Percentiles rank a stretch among this genome's conserved stretches.
Conservation (phyloP, 2,888 invertebrate species). For the Gari tellinella region DNA sequence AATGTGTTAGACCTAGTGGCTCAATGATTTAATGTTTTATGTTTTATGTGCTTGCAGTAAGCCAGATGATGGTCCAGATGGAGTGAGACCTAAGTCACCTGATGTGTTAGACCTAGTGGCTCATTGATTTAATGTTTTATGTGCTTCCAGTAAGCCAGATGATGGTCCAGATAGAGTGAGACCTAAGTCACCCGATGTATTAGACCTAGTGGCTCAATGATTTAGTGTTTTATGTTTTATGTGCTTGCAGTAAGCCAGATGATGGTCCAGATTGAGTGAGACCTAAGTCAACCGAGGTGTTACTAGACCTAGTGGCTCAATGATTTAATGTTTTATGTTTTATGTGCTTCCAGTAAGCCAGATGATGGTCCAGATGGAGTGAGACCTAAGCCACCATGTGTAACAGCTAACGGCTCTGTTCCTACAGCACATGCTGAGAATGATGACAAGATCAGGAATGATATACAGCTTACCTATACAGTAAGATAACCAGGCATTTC, state of each 20-base stretch:
- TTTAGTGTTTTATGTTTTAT: too few relatives aligned
- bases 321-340: too few relatives aligned
- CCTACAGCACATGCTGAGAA: constrained; percentile 36
- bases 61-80: too few relatives aligned
- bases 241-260: too few relatives aligned
- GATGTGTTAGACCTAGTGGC: too few relatives aligned
- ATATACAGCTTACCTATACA: constrained; percentile 69
- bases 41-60: too few relatives aligned
- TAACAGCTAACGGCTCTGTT: constrained; percentile 20
- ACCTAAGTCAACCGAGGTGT: too few relatives aligned
- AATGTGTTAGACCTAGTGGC: constrained; percentile 1
- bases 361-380: constrained; percentile 18
- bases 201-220: constrained; percentile 20
- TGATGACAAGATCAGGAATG: constrained; percentile 62
- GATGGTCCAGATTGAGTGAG: too few relatives aligned
- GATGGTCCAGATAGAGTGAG: constrained; percentile 21
- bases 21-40: too few relatives aligned
- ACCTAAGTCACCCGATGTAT: constrained; percentile 29
- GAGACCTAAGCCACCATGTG: constrained; percentile 30
- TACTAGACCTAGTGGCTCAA: constrained; percentile 23
- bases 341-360: constrained; percentile 34
- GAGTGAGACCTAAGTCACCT: too few relatives aligned
- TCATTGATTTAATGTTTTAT: too few relatives aligned
- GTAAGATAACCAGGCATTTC: constrained; percentile 48
- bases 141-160: constrained; percentile 33